These are phyloP conservation scores for Dicerorhinus sumatrensis DNA, from an alignment of 2,113 vertebrate species.

Conservation along the genomic window DNA sequence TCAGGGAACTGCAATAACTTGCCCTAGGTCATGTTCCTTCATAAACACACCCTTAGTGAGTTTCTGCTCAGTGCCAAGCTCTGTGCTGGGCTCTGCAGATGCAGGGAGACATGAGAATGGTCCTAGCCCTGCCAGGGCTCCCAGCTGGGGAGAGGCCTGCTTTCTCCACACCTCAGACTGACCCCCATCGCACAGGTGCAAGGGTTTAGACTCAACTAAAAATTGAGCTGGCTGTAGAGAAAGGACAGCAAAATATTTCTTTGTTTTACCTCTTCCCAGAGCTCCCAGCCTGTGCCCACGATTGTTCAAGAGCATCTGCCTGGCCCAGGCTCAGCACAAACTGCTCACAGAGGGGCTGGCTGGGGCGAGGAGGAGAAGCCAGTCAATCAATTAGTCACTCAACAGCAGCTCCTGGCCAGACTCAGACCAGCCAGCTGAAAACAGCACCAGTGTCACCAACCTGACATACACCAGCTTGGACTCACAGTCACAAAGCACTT, in stretches of 20 bases:
- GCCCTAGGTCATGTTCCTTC: background rate
- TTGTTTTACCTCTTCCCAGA: constrained; percentile 5
- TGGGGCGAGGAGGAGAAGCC: background rate
- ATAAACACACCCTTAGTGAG: background rate
- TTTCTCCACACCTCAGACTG: background rate
- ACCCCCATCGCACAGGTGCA: background rate
- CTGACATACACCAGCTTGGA: background rate
- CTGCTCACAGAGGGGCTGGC: background rate
- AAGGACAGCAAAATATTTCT: background rate
- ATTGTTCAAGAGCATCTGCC: background rate
- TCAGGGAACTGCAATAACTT: constrained; percentile 4
- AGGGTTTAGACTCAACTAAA: background rate
- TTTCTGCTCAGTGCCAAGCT: background rate
- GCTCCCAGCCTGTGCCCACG: background rate
- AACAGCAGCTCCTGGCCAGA: background rate
- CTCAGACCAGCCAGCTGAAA: background rate
- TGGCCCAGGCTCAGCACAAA: background rate
- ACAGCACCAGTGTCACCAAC: background rate
- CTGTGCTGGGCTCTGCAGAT: background rate
- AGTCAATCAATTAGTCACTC: background rate
- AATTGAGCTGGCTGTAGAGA: background rate
- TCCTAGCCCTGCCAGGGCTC: background rate
- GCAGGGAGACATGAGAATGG: background rate
- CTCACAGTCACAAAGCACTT: background rate
- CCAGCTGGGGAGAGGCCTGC: background rate